Percentiles rank a stretch among this genome's conserved stretches.
Conservation (phyloP, 2,888 invertebrate species). For the Dynastes hyllus region DNA sequence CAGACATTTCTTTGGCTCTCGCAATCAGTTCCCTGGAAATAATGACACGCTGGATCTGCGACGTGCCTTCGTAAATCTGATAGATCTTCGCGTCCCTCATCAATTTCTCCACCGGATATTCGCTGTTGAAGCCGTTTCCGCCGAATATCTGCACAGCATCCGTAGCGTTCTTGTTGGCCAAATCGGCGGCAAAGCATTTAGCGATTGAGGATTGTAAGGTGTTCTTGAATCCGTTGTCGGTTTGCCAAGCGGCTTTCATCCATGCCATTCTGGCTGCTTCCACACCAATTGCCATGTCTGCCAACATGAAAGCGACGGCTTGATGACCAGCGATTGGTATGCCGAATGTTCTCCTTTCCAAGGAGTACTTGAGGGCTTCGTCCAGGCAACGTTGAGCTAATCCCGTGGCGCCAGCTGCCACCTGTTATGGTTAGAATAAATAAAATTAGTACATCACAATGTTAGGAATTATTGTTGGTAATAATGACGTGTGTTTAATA, state of each 20-base stretch:
- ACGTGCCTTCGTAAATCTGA: conserved; percentile 98
- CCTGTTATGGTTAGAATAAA: conserved; percentile 71
- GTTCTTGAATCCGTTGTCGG: conserved; percentile 87
- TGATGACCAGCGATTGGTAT: conserved; percentile 87
- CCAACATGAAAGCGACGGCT: conserved; percentile 94
- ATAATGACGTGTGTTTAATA: too few relatives aligned
- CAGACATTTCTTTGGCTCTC: conserved; percentile 25
- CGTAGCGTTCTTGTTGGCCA: conserved; percentile 94
- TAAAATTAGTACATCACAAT: too few relatives aligned
- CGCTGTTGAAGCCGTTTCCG: conserved; percentile 96
- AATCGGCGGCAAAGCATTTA: conserved; percentile 94
- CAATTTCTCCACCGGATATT: conserved; percentile 98
- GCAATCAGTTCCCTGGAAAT: conserved; percentile 84
- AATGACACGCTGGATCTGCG: conserved; percentile 96
- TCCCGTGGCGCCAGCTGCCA: conserved; percentile 93
- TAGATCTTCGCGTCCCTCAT: conserved; percentile 99
- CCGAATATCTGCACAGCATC: conserved; percentile 98
- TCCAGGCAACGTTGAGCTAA: conserved; percentile 92
- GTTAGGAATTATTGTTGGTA: too few relatives aligned
- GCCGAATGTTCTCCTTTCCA: conserved; percentile 96
- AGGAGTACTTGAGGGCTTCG: conserved; percentile 93
- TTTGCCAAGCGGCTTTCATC: conserved; percentile 91
- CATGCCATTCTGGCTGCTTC: conserved; percentile 91
- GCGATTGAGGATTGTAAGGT: conserved; percentile 94
- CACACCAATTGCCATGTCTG: conserved; percentile 95